A percentile compares a stretch with the other conserved stretches of the same genome.
phyloP scores from a whole-genome alignment of 2,113 vertebrate species.

The Xyrauchen texanus region DNA sequence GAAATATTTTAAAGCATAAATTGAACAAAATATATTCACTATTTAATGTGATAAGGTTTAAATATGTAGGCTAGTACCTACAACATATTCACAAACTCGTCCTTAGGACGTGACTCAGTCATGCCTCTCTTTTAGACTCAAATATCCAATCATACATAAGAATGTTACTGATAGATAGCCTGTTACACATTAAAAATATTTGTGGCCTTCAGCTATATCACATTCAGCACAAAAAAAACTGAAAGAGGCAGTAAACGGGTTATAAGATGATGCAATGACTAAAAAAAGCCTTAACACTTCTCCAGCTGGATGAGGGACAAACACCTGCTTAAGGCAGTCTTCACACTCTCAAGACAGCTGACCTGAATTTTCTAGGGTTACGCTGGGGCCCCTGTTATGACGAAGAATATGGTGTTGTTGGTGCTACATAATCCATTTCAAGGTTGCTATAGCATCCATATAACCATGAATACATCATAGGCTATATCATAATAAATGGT shows the following conservation, averaged over 20 bases:
- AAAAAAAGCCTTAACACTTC: not conserved
- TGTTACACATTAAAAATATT: not conserved
- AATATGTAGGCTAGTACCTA: not conserved
- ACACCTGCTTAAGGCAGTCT: slow-evolving; percentile 5
- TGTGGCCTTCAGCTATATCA: not conserved
- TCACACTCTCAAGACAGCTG: not conserved
- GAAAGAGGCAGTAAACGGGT: not conserved
- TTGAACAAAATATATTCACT: too few relatives aligned
- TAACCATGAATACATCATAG: not conserved
- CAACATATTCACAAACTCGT: not conserved
- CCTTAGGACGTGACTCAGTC: not conserved
- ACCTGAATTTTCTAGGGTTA: not conserved
- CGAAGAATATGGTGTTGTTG: not conserved
- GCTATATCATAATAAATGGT: too few relatives aligned
- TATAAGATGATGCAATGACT: not conserved
- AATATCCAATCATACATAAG: slow-evolving; percentile 1
- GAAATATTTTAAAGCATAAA: too few relatives aligned
- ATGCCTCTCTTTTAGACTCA: slow-evolving; percentile 12
- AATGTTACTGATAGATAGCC: too few relatives aligned
- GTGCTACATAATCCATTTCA: not conserved
- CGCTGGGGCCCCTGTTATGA: not conserved
- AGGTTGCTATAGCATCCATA: not conserved
- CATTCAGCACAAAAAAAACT: not conserved
- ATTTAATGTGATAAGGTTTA: not conserved
- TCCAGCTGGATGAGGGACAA: not conserved